Base-by-base conservation (phyloP, 2,797 vertebrate species). In the Triplophysa bombifrons region DNA sequence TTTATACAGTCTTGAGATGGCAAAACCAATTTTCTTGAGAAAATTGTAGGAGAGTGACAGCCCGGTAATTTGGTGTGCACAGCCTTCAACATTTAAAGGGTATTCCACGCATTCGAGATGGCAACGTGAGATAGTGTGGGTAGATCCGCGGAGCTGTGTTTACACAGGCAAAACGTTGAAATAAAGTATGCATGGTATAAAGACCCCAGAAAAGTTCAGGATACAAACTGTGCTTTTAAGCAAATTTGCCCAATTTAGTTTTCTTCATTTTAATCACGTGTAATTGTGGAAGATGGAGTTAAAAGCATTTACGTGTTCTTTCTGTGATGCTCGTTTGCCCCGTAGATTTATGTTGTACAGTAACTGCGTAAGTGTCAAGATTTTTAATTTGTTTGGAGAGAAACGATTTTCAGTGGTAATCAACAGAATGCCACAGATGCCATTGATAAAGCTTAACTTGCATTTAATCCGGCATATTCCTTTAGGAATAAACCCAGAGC, bases 1-100 rank as follows among this genome's bases (percentile, higher is more conserved):
- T 50, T 78, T 61, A 78, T 71, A 44, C 2, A 70, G 7, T 78
- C 48, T 51, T 78, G 4, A 63, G 46, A 78, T 64, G 58, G 34
- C 11, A 27, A 63, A 41, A 30, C 34, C 63, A 65, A 65, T 65
- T 65, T 65, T 41, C 19, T 41, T 12, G 4, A 41, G 63, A 19
- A 27, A 56, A 30, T 55, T 11, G 74, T 34, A 58, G 68, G 51
- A 78, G 61, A 78, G 60, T 51, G 10, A 77, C 55, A 77, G 58
- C 41, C 8, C 0, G 5, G 13, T 61, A 34, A 17, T 60, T 69
- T 27, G 11, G 34, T 44, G 34, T 63, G 13, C 55, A 19, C 56
- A n/a, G 58, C 25, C 25, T 72, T 72, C 13, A n/a, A 22, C 16
- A n/a, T 51, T 70, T 53, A 53, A 51, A 53, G 67, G 56, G 60